Conservation (phyloP, 2,113 vertebrate genomes). For the Nothobranchius kuhntae region DNA sequence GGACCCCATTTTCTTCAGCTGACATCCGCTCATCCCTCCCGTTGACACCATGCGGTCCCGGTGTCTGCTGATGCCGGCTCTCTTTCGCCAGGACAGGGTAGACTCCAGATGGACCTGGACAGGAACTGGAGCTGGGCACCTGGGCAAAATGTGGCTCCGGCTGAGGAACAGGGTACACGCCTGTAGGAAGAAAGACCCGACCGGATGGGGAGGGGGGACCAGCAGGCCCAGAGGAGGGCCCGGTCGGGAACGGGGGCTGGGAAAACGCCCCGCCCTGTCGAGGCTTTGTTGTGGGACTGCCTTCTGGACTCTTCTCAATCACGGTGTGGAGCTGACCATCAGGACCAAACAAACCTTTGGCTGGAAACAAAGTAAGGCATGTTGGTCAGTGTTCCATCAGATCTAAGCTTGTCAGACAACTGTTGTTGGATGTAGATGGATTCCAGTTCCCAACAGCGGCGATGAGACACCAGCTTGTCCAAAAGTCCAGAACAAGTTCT, state of each 20-base stretch:
- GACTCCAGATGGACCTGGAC: constrained; percentile 41
- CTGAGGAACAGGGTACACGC: constrained; percentile 85
- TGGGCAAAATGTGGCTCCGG: constrained; percentile 89
- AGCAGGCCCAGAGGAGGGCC: constrained; percentile 58
- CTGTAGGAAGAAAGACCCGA: constrained; percentile 82
- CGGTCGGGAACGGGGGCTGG: constrained; percentile 63
- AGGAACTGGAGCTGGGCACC: constrained; percentile 68
- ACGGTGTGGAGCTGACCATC: constrained; percentile 92
- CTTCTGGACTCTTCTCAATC: constrained; percentile 93
- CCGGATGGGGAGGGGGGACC: constrained; percentile 74
- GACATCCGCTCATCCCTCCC: constrained; percentile 25
- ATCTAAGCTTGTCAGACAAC: too few species aligned
- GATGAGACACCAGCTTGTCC: too few species aligned
- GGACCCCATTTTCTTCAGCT: constrained; percentile 83
- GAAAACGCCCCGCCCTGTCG: constrained; percentile 78
- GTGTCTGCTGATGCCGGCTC: constrained; percentile 40
- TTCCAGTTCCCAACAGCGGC: too few species aligned
- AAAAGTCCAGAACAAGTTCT: too few species aligned
- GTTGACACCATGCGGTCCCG: neutral
- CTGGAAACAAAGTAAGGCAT: constrained; percentile 40
- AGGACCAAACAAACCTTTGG: constrained; percentile 68
- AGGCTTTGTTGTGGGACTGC: constrained; percentile 87
- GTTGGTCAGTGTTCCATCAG: neutral
- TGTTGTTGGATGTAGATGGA: too few species aligned
- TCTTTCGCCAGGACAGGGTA: constrained; percentile 70